Conservation (phyloP, 2,888 invertebrate species). For the Hydropsyche betteni region DNA sequence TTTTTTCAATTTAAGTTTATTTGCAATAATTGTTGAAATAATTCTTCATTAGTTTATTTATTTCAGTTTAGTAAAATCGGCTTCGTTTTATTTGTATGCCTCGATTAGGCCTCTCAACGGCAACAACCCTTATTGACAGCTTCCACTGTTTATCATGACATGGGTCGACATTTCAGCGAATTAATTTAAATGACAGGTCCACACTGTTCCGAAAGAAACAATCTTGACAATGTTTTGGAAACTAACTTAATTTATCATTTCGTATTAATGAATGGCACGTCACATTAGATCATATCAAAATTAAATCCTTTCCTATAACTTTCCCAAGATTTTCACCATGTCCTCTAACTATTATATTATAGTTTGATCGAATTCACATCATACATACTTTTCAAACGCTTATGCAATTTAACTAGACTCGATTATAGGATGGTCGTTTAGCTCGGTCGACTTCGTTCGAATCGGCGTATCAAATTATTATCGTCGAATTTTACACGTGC, state of each 20-base stretch:
- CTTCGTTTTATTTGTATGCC: constrained; percentile 16
- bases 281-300: no score
- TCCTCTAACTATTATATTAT: no score
- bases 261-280: no score
- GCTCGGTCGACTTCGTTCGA: neutral
- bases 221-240: neutral
- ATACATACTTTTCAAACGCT: no score
- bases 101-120: constrained; percentile 21
- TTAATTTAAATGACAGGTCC: constrained; percentile 28
- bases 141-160: constrained; percentile 29
- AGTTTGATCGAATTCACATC: no score
- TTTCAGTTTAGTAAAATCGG: neutral
- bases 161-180: constrained; percentile 28
- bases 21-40: no score
- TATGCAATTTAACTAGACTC: neutral
- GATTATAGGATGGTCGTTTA: constrained; percentile 14
- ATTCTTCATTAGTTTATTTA: neutral
- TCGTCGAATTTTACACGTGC: constrained; percentile 22
- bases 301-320: no score
- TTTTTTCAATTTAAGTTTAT: no score
- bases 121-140: constrained; percentile 30
- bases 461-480: constrained; percentile 17
- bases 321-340: no score
- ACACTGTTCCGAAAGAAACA: constrained; percentile 1
- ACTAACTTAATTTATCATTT: constrained; percentile 6